phyloP scores from a whole-genome alignment of 2,797 vertebrate genomes.

The Euphonia xanthogaster region DNA sequence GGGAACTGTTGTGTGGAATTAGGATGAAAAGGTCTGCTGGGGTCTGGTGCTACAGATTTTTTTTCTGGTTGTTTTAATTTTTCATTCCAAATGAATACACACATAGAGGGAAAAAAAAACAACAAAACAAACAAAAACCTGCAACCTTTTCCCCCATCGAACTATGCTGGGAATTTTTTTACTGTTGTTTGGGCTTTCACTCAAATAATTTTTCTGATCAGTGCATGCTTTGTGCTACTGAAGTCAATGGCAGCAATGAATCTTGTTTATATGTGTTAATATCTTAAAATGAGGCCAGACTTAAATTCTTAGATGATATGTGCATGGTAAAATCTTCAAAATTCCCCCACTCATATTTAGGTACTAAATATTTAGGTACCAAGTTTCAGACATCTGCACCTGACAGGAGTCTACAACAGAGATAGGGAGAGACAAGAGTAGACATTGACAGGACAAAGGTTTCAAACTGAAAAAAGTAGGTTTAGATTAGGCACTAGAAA shows the following conservation, averaged over 20 bases:
- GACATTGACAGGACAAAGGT: not conserved
- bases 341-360: not conserved
- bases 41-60: not conserved
- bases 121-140: not conserved
- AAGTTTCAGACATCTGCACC: not conserved
- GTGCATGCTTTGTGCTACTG: not conserved
- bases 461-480: not conserved
- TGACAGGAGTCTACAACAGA: accelerated
- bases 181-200: not conserved
- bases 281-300: not conserved
- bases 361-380: not conserved
- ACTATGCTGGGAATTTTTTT: not conserved
- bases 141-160: not conserved
- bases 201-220: not conserved
- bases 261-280: not conserved
- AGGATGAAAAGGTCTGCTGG: not conserved
- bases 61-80: not conserved
- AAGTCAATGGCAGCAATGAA: not conserved
- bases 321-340: not conserved
- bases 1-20: not conserved
- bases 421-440: not conserved
- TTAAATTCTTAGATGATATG: not conserved
- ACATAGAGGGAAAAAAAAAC: accelerated
- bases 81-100: not conserved
- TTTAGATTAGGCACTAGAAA: not conserved